A percentile compares a stretch with the other conserved stretches of the same genome.
Conservation (phyloP, 2,797 vertebrate species). For the Xenopus petersii region DNA sequence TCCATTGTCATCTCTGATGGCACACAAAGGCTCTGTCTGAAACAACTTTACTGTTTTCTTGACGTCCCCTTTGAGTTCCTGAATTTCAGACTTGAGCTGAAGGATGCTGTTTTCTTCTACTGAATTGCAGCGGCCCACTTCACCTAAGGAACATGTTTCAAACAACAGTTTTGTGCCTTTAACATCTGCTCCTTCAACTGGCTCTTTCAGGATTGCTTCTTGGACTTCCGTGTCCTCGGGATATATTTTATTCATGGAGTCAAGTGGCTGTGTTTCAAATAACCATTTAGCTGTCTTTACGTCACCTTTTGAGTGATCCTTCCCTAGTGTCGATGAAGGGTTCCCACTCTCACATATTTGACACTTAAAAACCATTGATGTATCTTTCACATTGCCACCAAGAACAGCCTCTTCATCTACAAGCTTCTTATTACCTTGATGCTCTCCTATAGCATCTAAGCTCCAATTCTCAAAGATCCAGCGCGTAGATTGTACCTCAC, state of each 20-base stretch:
- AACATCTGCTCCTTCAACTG: slow-evolving; percentile 78
- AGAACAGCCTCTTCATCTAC: slow-evolving; percentile 67
- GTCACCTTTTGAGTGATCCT: slow-evolving; percentile 69
- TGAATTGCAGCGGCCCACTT: slow-evolving; percentile 79
- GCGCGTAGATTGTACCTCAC: slow-evolving; percentile 89
- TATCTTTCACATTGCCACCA: slow-evolving; percentile 68
- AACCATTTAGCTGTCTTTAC: slow-evolving; percentile 85
- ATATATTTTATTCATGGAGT: slow-evolving; percentile 70
- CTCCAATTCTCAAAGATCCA: slow-evolving; percentile 94
- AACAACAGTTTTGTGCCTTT: slow-evolving; percentile 80
- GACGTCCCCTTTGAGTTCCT: slow-evolving; percentile 84
- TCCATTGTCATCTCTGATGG: slow-evolving; percentile 81
- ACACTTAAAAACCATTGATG: slow-evolving; percentile 68
- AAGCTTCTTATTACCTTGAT: slow-evolving; percentile 62
- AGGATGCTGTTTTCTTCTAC: slow-evolving; percentile 80
- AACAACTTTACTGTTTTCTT: slow-evolving; percentile 89
- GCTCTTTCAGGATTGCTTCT: slow-evolving; percentile 76
- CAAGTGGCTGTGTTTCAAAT: slow-evolving; percentile 85
- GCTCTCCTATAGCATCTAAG: slow-evolving; percentile 71
- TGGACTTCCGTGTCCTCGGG: slow-evolving; percentile 71
- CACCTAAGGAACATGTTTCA: slow-evolving; percentile 79
- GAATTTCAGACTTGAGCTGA: slow-evolving; percentile 87
- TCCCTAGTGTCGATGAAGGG: slow-evolving; percentile 49
- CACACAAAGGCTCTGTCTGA: slow-evolving; percentile 84
- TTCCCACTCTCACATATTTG: slow-evolving; percentile 52